Conservation (phyloP, 2,113 vertebrate genomes). For the Trogon melanurus region DNA sequence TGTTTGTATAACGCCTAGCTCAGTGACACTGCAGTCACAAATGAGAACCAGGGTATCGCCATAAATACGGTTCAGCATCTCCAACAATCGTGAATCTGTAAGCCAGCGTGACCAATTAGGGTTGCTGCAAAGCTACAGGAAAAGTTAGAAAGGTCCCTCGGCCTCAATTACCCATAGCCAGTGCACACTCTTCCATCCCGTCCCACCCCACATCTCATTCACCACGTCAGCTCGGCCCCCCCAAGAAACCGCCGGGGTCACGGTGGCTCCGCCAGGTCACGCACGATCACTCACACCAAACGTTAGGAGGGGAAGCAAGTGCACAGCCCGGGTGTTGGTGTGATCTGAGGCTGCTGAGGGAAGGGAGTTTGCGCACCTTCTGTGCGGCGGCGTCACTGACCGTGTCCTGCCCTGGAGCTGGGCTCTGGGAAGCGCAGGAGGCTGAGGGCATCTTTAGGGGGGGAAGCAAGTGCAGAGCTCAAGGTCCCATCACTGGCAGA, state of each 20-base stretch:
- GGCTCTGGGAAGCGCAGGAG: too few relatives aligned
- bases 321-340: too few relatives aligned
- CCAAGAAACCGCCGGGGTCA: background rate
- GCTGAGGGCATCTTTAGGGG: background rate
- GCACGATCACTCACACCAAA: background rate
- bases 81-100: background rate
- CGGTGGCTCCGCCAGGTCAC: fast-evolving
- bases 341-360: too few relatives aligned
- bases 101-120: background rate
- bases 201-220: fast-evolving
- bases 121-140: background rate
- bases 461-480: background rate
- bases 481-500: background rate
- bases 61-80: background rate
- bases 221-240: background rate
- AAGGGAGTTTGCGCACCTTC: too few relatives aligned
- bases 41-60: background rate
- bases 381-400: too few relatives aligned
- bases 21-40: background rate
- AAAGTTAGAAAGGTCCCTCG: background rate
- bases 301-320: background rate
- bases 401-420: too few relatives aligned
- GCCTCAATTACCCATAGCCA: background rate
- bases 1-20: background rate
- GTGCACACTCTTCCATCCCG: too few relatives aligned